These are phyloP conservation scores for Tricholauxania praeusta DNA, from an alignment of 2,888 invertebrate species.

Conservation along the genomic window DNA sequence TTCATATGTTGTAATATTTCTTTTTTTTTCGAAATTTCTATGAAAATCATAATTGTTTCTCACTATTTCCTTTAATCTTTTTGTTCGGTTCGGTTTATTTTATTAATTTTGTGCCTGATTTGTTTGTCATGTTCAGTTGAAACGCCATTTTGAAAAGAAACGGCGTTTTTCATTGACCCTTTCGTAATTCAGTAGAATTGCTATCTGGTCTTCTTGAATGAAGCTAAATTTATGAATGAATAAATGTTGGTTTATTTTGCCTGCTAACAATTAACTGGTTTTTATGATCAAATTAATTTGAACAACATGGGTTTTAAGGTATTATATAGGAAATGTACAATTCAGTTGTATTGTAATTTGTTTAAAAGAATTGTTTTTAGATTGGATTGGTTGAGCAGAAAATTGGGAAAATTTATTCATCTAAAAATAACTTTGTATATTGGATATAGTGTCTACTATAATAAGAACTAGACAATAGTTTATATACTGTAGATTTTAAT, in stretches of 20 bases:
- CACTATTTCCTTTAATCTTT: slow-evolving; percentile 12
- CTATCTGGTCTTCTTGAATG: slow-evolving; percentile 21
- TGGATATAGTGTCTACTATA: too few relatives aligned
- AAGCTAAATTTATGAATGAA: slow-evolving; percentile 15
- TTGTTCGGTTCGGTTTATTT: neutral
- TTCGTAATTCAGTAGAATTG: slow-evolving; percentile 24
- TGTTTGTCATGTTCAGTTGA: slow-evolving; percentile 7
- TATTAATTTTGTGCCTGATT: slow-evolving; percentile 18
- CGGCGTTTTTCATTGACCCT: slow-evolving; percentile 1
- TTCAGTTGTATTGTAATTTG: too few relatives aligned
- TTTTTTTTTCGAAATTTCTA: slow-evolving; percentile 20
- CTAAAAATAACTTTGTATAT: too few relatives aligned
- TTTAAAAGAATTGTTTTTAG: too few relatives aligned
- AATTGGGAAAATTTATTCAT: too few relatives aligned
- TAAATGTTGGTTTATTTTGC: slow-evolving; percentile 1
- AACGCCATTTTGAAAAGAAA: slow-evolving; percentile 16
- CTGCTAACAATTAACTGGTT: slow-evolving; percentile 11
- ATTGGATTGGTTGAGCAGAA: too few relatives aligned
- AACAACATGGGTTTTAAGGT: neutral
- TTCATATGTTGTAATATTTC: slow-evolving; percentile 24
- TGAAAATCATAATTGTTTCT: slow-evolving; percentile 34
- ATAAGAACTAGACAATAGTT: too few relatives aligned
- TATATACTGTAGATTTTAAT: too few relatives aligned
- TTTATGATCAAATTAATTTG: slow-evolving; percentile 25
- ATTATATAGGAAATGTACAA: too few relatives aligned